Conservation (phyloP, 2,797 vertebrate genomes). For the Liasis olivaceus region DNA sequence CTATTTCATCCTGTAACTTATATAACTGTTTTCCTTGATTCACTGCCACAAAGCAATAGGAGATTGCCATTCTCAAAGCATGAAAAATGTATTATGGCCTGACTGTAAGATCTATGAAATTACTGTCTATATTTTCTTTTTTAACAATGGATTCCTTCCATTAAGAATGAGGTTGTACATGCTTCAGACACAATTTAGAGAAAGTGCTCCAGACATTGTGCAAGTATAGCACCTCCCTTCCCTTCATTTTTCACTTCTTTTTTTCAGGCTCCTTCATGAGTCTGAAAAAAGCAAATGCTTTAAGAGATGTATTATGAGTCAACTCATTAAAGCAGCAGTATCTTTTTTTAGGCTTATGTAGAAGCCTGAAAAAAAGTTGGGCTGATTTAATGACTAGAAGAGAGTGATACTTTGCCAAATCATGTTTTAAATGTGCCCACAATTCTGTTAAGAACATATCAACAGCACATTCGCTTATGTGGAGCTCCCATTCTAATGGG, state of each 20-base stretch:
- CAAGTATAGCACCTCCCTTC: too few relatives aligned
- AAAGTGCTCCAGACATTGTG: background rate
- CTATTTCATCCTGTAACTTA: slow-evolving; percentile 29
- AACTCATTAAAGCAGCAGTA: too few relatives aligned
- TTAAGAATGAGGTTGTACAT: background rate
- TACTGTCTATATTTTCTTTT: background rate
- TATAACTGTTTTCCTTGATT: slow-evolving; percentile 37
- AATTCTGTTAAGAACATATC: background rate
- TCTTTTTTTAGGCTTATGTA: too few relatives aligned
- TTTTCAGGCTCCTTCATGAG: too few relatives aligned
- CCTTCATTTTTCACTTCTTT: too few relatives aligned
- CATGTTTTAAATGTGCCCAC: background rate
- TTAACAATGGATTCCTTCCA: background rate
- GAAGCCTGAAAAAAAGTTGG: too few relatives aligned
- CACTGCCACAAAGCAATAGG: slow-evolving; percentile 15
- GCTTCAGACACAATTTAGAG: background rate
- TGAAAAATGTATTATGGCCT: slow-evolving; percentile 30
- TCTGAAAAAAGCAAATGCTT: too few relatives aligned
- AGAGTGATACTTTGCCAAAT: too few relatives aligned
- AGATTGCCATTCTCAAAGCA: background rate
- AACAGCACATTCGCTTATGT: background rate
- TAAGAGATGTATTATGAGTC: too few relatives aligned
- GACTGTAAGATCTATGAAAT: slow-evolving; percentile 5
- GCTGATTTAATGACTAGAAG: too few relatives aligned
- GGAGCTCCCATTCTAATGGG: background rate